Base-by-base conservation (phyloP, 2,888 invertebrate genomes). In the Ophioninae sp. region DNA sequence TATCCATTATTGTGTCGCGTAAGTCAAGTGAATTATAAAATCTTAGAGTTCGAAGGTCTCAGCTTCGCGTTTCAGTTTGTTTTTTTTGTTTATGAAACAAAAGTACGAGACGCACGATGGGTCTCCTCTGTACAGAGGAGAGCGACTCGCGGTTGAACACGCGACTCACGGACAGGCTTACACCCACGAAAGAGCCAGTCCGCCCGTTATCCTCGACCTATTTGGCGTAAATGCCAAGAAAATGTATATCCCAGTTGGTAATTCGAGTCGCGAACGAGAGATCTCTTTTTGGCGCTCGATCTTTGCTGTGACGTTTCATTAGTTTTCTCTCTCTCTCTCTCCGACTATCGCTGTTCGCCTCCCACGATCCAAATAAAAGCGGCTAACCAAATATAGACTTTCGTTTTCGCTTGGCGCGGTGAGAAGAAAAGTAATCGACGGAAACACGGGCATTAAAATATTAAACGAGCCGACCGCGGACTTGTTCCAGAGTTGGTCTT, bases 161-260 rank as follows among this genome's bases (percentile, higher is more conserved):
- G 65, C 41, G 44, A 23, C 56, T 72, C 13, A 79, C 44, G 30
- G 75, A 81, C 44, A 30, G 30, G 30, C 30, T 30, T 30, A 30
- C 30, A 77, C 62, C 44, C 44, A 64, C 68, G 68, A 77, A 50
- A 44, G 59, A 57, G 30, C 78, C 50, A 83, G 79, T 76, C 76
- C 70, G 78, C 81, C 83, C 81, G 80, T 84, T 86, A 87, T 84
- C 84, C 85, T 84, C 82, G 81, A 87, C 83, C 86, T 79, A 84
- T 86, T 86, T 86, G 85, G 82, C 83, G 69, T 57, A 81, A 85
- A 82, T 80, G 83, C 84, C 83, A 83, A 85, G 84, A 85, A 83
- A 84, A 86, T 84, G 79, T 86, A 81, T 86, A 82, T 81, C 79
- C 81, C 84, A 81, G 84, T 84, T 84, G 74, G 83, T 84, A 84